Base-by-base conservation (phyloP, 2,888 invertebrate genomes). In the Drosophila monieri region DNA sequence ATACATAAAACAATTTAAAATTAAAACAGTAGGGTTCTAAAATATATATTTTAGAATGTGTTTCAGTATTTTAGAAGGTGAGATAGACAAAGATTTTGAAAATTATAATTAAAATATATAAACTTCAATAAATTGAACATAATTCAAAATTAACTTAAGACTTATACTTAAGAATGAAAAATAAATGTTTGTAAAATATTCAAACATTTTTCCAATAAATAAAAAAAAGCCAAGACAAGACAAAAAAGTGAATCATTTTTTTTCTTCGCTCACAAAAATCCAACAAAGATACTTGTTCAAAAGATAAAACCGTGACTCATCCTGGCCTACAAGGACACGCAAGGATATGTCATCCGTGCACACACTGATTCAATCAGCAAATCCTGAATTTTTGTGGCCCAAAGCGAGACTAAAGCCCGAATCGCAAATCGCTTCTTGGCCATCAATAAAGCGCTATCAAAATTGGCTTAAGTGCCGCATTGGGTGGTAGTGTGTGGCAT, bases 391-490 rank as follows among this genome's bases (percentile, higher is more conserved):
- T 39, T 66, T 60, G 65, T 65, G 66, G 64, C 78, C 61, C 66
- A 21, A 49, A 72, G 72, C 80, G 79, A 62, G 65, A 80, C 80
- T 61, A 78, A 80, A 60, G 69, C 75, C 49, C 32, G 74, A 78
- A 76, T 74, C 67, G 67, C 66, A 54, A 52, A 41, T 15, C 46
- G 32, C 41, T 27, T 9, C 12, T 6, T 9, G 53, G 41, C 77
- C 81, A 78, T 85, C 67, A 85, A 81, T 85, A 83, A 83, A 77
- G 65, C 57, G 66, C 74, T 72, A 83, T 80, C 85, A 77, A 77
- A 83, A 85, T 73, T 84, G 86, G 84, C 75, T 73, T 75, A 80
- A 64, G 62, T 64, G 62, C 62, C 43, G 59, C 25, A 48, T 12
- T 72, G 74, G 55, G 58, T 41, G 44, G 30, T 57, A 54, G 46